Evolutionary conservation across 2,797 vertebrate species (phyloP).

Genomic region (Alcedo quadribrachys): DNA sequence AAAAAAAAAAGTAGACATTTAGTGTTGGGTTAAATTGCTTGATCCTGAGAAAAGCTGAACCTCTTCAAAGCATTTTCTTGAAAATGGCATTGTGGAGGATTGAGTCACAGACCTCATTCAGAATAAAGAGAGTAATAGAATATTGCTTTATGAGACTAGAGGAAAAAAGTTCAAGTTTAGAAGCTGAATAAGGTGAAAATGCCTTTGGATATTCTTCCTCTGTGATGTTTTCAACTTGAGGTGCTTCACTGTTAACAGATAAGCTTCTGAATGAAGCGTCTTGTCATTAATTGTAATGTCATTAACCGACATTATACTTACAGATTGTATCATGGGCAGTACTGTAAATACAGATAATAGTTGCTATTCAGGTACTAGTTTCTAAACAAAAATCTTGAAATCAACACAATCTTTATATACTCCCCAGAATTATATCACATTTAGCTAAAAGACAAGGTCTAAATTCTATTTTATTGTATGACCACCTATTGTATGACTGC

Average conservation of each 20-base stretch:
- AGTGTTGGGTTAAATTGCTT: not conserved
- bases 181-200: not conserved
- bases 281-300: not conserved
- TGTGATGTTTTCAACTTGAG: not conserved
- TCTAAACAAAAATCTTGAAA: not conserved
- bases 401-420: not conserved
- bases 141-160: not conserved
- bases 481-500: not conserved
- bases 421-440: not conserved
- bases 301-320: not conserved
- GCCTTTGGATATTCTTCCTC: not conserved
- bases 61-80: not conserved
- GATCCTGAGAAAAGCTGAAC: not conserved
- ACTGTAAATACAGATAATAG: not conserved
- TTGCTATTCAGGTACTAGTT: not conserved
- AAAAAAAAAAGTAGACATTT: not conserved
- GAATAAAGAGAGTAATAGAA: not conserved
- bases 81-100: not conserved
- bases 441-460: not conserved
- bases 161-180: not conserved
- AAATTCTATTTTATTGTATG: not conserved
- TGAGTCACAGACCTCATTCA: no score
- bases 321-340: not conserved
- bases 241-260: not conserved
- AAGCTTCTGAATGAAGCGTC: not conserved